A percentile compares a stretch with the other conserved stretches of the same genome.
Conservation (phyloP, 2,113 vertebrate genomes). For the Xenopus tropicalis region DNA sequence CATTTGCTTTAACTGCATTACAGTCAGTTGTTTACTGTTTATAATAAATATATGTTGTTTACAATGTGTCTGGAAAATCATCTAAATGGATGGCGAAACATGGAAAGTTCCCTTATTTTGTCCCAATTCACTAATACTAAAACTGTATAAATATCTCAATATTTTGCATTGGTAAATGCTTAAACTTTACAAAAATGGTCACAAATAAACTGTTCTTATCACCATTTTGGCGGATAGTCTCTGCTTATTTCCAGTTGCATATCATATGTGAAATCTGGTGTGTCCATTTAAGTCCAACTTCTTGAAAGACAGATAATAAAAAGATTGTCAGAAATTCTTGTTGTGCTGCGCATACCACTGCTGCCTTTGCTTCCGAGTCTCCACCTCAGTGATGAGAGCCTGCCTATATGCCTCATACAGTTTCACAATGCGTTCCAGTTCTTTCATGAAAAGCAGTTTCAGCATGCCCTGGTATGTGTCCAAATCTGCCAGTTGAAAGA, state of each 20-base stretch:
- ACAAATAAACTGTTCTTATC: background rate
- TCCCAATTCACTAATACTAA: background rate
- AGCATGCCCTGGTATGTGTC: constrained; percentile 98
- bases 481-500: constrained; percentile 96
- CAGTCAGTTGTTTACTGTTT: background rate
- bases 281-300: background rate
- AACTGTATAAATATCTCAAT: background rate
- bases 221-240: background rate
- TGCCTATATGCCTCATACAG: constrained; percentile 93
- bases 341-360: constrained; percentile 90
- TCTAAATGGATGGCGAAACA: constrained; percentile 8
- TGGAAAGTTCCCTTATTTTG: background rate
- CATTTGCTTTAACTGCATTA: background rate
- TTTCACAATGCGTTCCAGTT: constrained; percentile 96
- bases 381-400: constrained; percentile 85
- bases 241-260: constrained; percentile 14
- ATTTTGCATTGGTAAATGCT: background rate
- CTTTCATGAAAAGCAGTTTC: constrained; percentile 98
- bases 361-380: constrained; percentile 88
- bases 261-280: background rate
- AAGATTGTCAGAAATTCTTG: constrained; percentile 68
- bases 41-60: constrained; percentile 27
- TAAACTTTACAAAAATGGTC: background rate
- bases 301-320: background rate
- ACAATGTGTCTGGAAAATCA: background rate